These are phyloP conservation scores for Oxycera nigricornis DNA, from an alignment of 2,888 invertebrate species.

Conservation along the genomic window DNA sequence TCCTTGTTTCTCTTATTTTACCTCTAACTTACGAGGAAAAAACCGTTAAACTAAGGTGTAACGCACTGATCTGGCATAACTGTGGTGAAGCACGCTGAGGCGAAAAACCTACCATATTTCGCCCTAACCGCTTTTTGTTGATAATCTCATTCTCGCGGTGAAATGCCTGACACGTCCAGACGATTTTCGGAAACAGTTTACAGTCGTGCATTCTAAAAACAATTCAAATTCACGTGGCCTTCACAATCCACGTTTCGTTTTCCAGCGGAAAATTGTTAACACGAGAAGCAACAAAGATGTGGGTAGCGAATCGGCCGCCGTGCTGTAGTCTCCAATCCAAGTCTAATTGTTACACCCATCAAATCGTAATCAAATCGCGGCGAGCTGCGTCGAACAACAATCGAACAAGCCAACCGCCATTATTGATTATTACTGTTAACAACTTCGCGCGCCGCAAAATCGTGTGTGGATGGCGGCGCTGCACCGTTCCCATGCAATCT, in stretches of 20 bases:
- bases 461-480: constrained; percentile 4
- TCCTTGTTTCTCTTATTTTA: too few relatives aligned
- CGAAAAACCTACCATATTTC: too few relatives aligned
- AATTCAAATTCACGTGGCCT: too few relatives aligned
- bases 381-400: not conserved
- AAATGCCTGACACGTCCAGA: too few relatives aligned
- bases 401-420: not conserved
- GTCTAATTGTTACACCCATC: constrained; percentile 35
- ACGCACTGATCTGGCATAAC: too few relatives aligned
- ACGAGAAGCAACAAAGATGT: not conserved
- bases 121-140: too few relatives aligned
- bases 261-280: not conserved
- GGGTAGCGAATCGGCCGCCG: not conserved
- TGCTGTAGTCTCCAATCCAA: not conserved
- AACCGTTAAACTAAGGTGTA: too few relatives aligned
- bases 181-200: too few relatives aligned
- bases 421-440: constrained; percentile 15
- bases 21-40: too few relatives aligned
- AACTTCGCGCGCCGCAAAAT: not conserved
- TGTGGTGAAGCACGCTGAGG: too few relatives aligned
- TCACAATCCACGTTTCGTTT: not conserved
- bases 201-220: too few relatives aligned
- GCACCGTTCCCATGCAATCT: constrained; percentile 44
- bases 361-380: constrained; percentile 6
- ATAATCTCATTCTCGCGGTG: too few relatives aligned